These are phyloP conservation scores for Nicator chloris DNA, from an alignment of 2,113 vertebrate genomes.

Conservation along the genomic window DNA sequence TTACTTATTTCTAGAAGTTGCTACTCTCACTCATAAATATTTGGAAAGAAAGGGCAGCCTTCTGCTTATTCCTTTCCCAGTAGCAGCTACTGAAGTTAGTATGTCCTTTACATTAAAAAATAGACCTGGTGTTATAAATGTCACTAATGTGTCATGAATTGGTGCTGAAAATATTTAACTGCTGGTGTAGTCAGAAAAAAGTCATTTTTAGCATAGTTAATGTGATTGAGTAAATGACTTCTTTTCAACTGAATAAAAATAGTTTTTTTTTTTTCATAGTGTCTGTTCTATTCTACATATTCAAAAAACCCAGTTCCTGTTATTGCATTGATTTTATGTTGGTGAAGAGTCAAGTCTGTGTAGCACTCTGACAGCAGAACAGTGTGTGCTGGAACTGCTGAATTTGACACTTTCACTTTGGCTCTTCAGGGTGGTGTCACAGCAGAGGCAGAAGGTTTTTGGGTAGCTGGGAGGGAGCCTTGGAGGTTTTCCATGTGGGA, in stretches of 20 bases:
- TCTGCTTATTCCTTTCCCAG: constrained; percentile 46
- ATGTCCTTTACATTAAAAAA: constrained; percentile 60
- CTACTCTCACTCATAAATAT: constrained; percentile 6
- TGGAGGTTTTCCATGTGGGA: not conserved
- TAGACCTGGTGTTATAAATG: constrained; percentile 65
- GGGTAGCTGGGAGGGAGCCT: not conserved
- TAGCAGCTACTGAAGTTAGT: constrained; percentile 57
- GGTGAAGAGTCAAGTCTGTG: not conserved
- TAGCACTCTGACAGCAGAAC: not conserved
- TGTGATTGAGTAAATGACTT: constrained; percentile 65
- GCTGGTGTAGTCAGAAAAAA: constrained; percentile 61
- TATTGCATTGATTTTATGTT: not conserved
- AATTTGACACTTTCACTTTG: not conserved
- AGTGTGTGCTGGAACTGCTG: not conserved
- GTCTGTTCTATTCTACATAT: constrained; percentile 54
- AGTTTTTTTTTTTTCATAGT: constrained; percentile 22
- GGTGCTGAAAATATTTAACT: constrained; percentile 69
- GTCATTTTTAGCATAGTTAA: constrained; percentile 62
- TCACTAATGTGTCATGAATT: constrained; percentile 68
- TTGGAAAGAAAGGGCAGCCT: constrained; percentile 36
- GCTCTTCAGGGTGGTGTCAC: not conserved
- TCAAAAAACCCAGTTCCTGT: not conserved
- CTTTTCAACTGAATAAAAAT: constrained; percentile 65
- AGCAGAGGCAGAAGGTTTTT: not conserved
- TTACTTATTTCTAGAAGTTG: constrained; percentile 60